Percentiles rank a stretch among this genome's conserved stretches.
Conservation (phyloP, 1,140 invertebrate species). For the Cotesia typhae region DNA sequence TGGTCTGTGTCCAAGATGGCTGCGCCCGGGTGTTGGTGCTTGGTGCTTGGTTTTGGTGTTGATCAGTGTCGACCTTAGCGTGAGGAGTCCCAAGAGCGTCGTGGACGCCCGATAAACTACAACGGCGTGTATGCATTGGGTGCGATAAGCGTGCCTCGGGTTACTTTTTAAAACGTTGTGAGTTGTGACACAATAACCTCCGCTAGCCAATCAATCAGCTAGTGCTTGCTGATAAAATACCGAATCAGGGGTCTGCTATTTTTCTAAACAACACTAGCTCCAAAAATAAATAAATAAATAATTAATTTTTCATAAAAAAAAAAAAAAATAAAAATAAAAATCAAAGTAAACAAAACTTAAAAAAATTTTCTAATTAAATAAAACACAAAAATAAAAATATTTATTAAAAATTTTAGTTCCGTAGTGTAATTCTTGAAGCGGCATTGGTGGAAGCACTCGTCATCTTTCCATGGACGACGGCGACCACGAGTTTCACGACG, state of each 20-base stretch:
- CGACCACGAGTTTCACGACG: neutral
- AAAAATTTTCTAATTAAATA: too few species aligned
- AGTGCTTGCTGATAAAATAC: neutral
- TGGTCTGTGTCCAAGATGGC: constrained; percentile 55
- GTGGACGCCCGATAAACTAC: constrained; percentile 28
- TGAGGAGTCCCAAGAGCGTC: constrained; percentile 34
- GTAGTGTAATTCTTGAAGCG: neutral
- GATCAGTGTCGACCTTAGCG: constrained; percentile 34
- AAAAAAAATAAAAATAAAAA: too few species aligned
- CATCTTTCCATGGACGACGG: neutral
- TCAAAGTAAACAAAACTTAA: too few species aligned
- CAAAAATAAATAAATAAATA: too few species aligned
- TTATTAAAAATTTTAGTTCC: too few species aligned
- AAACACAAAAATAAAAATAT: too few species aligned
- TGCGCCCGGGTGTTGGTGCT: constrained; percentile 43
- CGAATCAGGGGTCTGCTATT: neutral
- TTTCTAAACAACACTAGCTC: too few species aligned
- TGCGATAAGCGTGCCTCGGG: constrained; percentile 15
- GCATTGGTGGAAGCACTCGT: constrained; percentile 22
- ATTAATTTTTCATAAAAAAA: too few species aligned
- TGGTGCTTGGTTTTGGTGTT: constrained; percentile 19
- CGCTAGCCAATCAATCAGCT: constrained; percentile 15
- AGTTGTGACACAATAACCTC: neutral
- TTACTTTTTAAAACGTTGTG: neutral
- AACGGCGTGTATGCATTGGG: constrained; percentile 5